These are phyloP conservation scores for Antheraea yamamai DNA, from an alignment of 2,888 invertebrate genomes.

Conservation along the genomic window DNA sequence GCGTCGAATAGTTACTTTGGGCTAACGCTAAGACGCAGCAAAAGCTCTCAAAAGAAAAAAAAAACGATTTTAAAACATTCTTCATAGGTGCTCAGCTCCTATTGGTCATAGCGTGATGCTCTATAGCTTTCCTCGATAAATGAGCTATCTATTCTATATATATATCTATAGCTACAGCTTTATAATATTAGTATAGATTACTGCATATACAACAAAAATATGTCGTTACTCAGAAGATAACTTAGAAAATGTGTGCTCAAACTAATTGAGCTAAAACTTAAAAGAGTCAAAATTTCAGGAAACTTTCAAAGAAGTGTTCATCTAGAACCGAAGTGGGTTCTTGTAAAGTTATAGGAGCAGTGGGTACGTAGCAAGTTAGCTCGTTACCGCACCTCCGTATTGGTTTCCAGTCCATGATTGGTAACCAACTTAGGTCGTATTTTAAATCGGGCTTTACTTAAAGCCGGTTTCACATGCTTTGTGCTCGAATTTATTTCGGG, in stretches of 20 bases:
- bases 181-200: too few species aligned
- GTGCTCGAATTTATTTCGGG: background rate
- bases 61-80: too few species aligned
- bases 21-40: too few species aligned
- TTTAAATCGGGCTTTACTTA: slow-evolving; percentile 32
- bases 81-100: too few species aligned
- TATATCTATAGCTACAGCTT: too few species aligned
- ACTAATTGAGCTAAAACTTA: background rate
- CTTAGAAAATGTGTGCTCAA: background rate
- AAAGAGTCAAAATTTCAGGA: slow-evolving; percentile 6
- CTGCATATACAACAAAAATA: background rate
- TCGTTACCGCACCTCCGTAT: slow-evolving; percentile 41
- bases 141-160: too few species aligned
- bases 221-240: background rate
- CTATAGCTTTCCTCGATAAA: too few species aligned
- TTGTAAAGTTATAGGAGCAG: background rate
- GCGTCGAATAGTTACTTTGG: too few species aligned
- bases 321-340: background rate
- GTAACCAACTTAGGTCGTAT: slow-evolving; percentile 42
- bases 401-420: slow-evolving; percentile 39
- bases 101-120: too few species aligned
- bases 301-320: background rate
- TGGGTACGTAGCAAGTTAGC: slow-evolving; percentile 33
- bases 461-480: slow-evolving; percentile 1
- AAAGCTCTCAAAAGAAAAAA: too few species aligned